Base-by-base conservation (phyloP, 1,140 invertebrate species). In the Drosophila virilis region DNA sequence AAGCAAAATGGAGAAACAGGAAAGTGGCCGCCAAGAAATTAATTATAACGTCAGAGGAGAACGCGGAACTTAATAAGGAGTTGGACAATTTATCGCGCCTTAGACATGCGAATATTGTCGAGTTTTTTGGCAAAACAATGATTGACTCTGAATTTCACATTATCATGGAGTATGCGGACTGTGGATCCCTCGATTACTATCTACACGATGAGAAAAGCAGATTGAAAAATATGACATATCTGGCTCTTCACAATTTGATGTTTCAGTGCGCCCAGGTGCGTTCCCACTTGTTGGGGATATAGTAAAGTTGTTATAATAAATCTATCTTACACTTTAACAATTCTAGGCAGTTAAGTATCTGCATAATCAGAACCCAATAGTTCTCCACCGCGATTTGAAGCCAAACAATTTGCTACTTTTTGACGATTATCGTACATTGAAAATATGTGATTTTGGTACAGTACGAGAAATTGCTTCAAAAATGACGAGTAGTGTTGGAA, bases 311-410 rank as follows among this genome's bases (percentile, higher is more conserved):
- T 5, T 28, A 17, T 17, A 17, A 17, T 17, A 1, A 17, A 17
- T 17, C 1, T 0, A 28, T 28, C 22, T 28, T 3, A 28, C 4
- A 38, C 9, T 17, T 40, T 50, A 12, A 8, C 0, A 8, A 28
- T 45, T 48, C 7, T 22, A 81, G 78, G 78, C 10, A 1, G 0
- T 81, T 17, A 40, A 7, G 0, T 43, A 77, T 37, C 15, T 81
- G 22, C 74, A 81, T 37, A 15, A 46, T 7, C 22, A 38, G 67
- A 33, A 46, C 6, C 73, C 65, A 15, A 12, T 8, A 0, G 8
- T 81, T 6, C 1, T 77, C 0, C 78, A 81, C 37, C 74, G 74
- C 4, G 79, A 81, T 42, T 8, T 64, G 13, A 64, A 64, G 7
- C 22, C 61, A 0, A 3, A 6, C 0, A 64, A 64, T 45, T n/a